Evolutionary conservation across 2,797 vertebrate genomes (phyloP), one percentile per base, ranked within the genome.

Genomic region (Lateolabrax maculatus): DNA sequence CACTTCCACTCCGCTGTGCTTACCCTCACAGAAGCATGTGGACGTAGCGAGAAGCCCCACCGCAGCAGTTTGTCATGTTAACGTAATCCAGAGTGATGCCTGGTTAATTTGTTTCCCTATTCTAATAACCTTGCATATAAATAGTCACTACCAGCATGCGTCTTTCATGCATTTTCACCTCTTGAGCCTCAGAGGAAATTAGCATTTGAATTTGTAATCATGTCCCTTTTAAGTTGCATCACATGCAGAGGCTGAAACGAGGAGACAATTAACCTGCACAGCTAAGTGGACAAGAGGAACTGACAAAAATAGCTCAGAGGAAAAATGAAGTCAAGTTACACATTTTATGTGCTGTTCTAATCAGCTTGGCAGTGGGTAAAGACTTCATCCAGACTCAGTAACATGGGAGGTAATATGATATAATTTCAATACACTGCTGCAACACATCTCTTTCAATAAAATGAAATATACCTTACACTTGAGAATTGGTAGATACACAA

Each of bases 151-250:
- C 77, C 68, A 81, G 87, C 86, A 83, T 85, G 87, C 56, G n/a
- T 75, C 66, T 89, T 90, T 90, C 75, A 81, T 91, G 90, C 84
- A 79, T 94, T 88, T 94, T 81, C 77, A 90, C 88, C 86, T 86
- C 83, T 83, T 71, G 69, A 70, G 85, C 89, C 92, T 92, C 89
- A 53, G 90, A 94, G 92, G 90, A 94, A 94, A 95, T 95, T 91
- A 94, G 85, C 89, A 93, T 95, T 94, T 87, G 85, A 89, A 92
- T 93, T 92, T 92, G 89, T 94, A 93, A 94, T 94, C 91, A 88
- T 84, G 84, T 92, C 86, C 82, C 89, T 93, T 94, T 94, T 92
- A 93, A 95, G 93, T 87, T 90, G 80, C 86, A 87, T 90, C 89
- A 86, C 83, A 88, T 61, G 86, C 83, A 89, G 80, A 69, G 77